A percentile compares a stretch with the other conserved stretches of the same genome.
These are phyloP conservation scores for Bimastos eiseni DNA, from an alignment of 2,888 invertebrate species.

Conservation along the genomic window DNA sequence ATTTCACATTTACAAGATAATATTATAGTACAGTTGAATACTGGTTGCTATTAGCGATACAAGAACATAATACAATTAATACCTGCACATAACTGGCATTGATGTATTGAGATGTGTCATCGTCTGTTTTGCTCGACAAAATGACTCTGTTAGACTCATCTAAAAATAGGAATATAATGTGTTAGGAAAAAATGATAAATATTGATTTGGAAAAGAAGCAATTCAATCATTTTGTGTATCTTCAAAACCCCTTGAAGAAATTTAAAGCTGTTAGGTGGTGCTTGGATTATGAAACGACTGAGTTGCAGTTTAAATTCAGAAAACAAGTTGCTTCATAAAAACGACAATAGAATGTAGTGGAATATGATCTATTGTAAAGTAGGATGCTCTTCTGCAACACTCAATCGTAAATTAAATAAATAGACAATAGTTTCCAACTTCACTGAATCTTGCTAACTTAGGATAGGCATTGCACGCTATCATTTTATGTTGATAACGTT, in stretches of 20 bases:
- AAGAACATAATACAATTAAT: too few relatives aligned
- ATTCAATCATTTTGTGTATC: background rate
- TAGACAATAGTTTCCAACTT: background rate
- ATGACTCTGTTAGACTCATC: background rate
- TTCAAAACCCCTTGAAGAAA: too few relatives aligned
- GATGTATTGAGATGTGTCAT: background rate
- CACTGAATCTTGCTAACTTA: background rate
- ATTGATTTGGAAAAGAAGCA: background rate
- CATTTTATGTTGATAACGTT: background rate
- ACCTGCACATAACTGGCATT: constrained; percentile 21
- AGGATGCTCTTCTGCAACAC: background rate
- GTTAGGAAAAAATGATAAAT: background rate
- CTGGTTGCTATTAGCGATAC: too few relatives aligned
- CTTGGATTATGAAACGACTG: background rate
- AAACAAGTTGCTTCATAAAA: background rate
- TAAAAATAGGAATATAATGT: too few relatives aligned
- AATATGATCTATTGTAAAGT: background rate
- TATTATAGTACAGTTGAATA: too few relatives aligned
- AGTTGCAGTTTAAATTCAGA: background rate
- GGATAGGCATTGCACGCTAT: too few relatives aligned
- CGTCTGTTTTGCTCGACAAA: background rate
- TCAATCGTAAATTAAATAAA: background rate
- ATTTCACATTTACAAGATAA: too few relatives aligned
- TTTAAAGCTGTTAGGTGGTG: background rate
- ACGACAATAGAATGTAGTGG: background rate